Evolutionary conservation across 2,797 vertebrate genomes (phyloP).

Genomic region (Meriones psammophilus): DNA sequence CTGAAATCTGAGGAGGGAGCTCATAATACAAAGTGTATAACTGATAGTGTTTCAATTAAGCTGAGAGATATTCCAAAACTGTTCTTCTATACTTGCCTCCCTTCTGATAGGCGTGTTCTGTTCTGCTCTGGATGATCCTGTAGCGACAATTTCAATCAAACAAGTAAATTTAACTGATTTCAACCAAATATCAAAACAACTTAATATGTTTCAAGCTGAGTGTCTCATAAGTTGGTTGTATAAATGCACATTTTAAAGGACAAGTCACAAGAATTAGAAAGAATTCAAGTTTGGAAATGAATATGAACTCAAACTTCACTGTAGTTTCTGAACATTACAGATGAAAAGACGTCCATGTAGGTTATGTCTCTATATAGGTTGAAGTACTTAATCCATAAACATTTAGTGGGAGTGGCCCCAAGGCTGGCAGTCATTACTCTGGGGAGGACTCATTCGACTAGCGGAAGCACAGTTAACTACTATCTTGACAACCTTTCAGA

Average conservation of each 20-base stretch:
- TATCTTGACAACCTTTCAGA: slow-evolving; percentile 49
- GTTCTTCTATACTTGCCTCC: slow-evolving; percentile 38
- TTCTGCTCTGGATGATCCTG: slow-evolving; percentile 57
- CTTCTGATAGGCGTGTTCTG: slow-evolving; percentile 50
- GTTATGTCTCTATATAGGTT: slow-evolving; percentile 36
- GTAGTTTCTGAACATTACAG: slow-evolving; percentile 50
- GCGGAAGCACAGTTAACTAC: slow-evolving; percentile 28
- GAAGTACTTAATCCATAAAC: background rate
- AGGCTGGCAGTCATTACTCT: slow-evolving; percentile 34
- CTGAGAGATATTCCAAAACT: background rate
- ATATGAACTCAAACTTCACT: slow-evolving; percentile 62
- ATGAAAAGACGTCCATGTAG: slow-evolving; percentile 2
- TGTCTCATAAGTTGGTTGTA: background rate
- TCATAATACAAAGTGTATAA: slow-evolving; percentile 22
- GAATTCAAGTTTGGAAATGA: slow-evolving; percentile 55
- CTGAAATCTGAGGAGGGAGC: background rate
- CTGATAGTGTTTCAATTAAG: background rate
- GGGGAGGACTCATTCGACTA: slow-evolving; percentile 53
- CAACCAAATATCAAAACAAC: slow-evolving; percentile 49
- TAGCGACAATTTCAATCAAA: slow-evolving; percentile 35
- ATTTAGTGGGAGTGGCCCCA: slow-evolving; percentile 8
- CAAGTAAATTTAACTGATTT: slow-evolving; percentile 59
- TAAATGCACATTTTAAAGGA: background rate
- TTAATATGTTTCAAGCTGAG: slow-evolving; percentile 5
- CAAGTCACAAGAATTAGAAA: background rate